Evolutionary conservation across 2,888 invertebrate genomes (phyloP).

Genomic region (Plemyria rubiginata): DNA sequence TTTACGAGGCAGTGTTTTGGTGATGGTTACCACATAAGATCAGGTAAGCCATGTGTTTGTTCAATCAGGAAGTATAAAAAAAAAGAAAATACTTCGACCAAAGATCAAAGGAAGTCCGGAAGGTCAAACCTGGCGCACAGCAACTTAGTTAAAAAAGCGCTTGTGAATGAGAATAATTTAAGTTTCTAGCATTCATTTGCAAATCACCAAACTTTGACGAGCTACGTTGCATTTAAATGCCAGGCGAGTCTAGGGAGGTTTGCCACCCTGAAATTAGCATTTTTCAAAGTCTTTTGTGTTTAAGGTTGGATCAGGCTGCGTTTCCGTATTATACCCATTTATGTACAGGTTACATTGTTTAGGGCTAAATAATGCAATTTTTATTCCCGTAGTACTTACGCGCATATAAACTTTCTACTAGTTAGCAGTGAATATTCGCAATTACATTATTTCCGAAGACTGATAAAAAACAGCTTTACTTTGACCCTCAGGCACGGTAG

Average conservation of each 20-base stretch:
- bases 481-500: conserved; percentile 15
- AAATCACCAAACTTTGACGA: conserved; percentile 72
- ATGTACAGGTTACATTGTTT: conserved; percentile 37
- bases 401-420: conserved; percentile 47
- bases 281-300: conserved; percentile 67
- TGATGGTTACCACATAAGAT: no score
- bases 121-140: background rate
- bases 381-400: conserved; percentile 46
- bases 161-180: conserved; percentile 39
- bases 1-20: no score
- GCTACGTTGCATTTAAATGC: conserved; percentile 75
- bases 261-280: conserved; percentile 64
- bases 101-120: no score
- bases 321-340: conserved; percentile 38
- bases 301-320: conserved; percentile 49
- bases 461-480: no score
- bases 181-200: conserved; percentile 65
- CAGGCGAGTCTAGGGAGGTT: conserved; percentile 49
- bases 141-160: conserved; percentile 21
- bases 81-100: no score
- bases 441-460: conserved; percentile 46
- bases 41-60: background rate
- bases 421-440: conserved; percentile 47
- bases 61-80: conserved; percentile 3
- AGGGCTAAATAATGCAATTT: conserved; percentile 43